Conservation (phyloP, 2,797 vertebrate species). For the Discoglossus pictus region DNA sequence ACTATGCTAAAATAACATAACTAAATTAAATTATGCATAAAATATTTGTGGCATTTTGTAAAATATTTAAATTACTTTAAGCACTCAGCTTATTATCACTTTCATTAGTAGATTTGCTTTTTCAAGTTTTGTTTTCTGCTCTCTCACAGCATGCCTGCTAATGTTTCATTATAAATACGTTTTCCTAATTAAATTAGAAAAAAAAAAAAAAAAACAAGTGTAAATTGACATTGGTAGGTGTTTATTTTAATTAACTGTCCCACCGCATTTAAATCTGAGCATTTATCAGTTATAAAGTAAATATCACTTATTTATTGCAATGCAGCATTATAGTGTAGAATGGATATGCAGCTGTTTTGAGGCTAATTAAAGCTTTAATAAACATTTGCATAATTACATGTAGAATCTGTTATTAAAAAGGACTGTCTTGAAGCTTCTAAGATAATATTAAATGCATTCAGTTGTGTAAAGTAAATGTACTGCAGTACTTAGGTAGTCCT, state of each 20-base stretch:
- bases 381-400: no score
- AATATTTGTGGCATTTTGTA: slow-evolving; percentile 53
- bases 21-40: slow-evolving; percentile 69
- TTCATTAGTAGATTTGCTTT: no score
- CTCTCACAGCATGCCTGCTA: slow-evolving; percentile 47
- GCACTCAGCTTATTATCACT: slow-evolving; percentile 55
- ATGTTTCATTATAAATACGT: slow-evolving; percentile 63
- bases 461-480: no score
- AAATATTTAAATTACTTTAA: slow-evolving; percentile 57
- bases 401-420: no score
- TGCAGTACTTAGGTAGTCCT: no score
- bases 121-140: slow-evolving; percentile 47
- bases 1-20: no score
- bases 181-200: slow-evolving; percentile 68
- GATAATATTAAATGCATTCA: no score
- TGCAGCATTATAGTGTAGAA: slow-evolving; percentile 54
- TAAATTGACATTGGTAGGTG: slow-evolving; percentile 55
- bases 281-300: slow-evolving; percentile 57
- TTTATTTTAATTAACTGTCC: slow-evolving; percentile 62
- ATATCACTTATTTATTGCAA: slow-evolving; percentile 59
- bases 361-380: no score
- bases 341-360: slow-evolving; percentile 37
- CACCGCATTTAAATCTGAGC: no score
- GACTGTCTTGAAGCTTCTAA: no score
- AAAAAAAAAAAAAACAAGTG: no score